These are phyloP conservation scores for Peromyscus nudipes DNA, from an alignment of 2,797 vertebrate genomes.

Conservation along the genomic window DNA sequence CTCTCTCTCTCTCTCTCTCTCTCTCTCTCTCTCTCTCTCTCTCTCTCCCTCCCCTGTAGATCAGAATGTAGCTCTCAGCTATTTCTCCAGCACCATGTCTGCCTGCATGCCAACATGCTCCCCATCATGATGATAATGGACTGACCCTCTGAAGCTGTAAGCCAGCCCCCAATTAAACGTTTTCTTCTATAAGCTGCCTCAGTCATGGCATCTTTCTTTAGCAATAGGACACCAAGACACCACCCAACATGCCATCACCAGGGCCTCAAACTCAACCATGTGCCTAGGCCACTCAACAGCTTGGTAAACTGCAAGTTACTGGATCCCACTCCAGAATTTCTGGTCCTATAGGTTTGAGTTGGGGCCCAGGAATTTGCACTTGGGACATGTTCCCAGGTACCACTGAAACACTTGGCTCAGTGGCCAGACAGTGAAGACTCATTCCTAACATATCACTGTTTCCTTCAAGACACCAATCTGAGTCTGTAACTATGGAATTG, in stretches of 20 bases:
- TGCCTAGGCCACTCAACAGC: not conserved
- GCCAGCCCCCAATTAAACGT: not conserved
- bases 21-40: not conserved
- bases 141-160: not conserved
- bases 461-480: conserved; percentile 7
- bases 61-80: not conserved
- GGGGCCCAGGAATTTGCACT: not conserved
- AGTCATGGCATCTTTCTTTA: not conserved
- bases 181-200: not conserved
- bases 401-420: not conserved
- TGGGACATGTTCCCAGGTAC: not conserved
- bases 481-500: not conserved
- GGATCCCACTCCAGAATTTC: not conserved
- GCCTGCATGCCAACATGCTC: not conserved
- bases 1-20: not conserved
- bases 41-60: not conserved
- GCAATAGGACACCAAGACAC: not conserved
- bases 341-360: not conserved
- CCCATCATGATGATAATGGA: not conserved
- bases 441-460: not conserved
- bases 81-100: not conserved
- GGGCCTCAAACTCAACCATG: not conserved
- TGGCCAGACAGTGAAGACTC: not conserved
- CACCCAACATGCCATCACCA: not conserved
- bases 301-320: not conserved